A percentile compares a stretch with the other conserved stretches of the same genome.
These are phyloP conservation scores for Nemotelus nigrinus DNA, from an alignment of 2,888 invertebrate genomes.

Conservation along the genomic window DNA sequence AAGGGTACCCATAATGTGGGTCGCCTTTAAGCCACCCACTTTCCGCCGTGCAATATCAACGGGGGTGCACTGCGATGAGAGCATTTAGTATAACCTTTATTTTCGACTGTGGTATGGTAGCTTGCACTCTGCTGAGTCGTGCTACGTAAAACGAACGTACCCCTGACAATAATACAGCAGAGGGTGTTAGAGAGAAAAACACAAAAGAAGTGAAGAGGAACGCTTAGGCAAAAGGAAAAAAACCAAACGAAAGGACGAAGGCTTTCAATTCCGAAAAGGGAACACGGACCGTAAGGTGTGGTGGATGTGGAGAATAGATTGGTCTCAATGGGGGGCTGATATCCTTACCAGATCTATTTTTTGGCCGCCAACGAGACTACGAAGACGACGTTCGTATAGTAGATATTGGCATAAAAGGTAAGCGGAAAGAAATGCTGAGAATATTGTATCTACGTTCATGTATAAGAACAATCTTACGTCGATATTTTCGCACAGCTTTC, in stretches of 20 bases:
- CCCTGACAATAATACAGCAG: constrained; percentile 38
- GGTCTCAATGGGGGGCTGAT: constrained; percentile 47
- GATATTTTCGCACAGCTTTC: too few relatives aligned
- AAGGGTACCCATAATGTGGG: constrained; percentile 27
- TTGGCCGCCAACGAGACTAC: constrained; percentile 33
- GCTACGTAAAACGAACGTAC: constrained; percentile 18
- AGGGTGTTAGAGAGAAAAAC: constrained; percentile 27
- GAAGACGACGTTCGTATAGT: constrained; percentile 21
- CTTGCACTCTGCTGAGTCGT: constrained; percentile 5
- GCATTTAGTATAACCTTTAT: constrained; percentile 25
- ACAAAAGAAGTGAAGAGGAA: constrained; percentile 43
- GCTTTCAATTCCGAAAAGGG: constrained; percentile 32
- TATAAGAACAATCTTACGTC: too few relatives aligned
- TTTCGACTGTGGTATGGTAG: not conserved
- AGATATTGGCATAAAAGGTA: constrained; percentile 24
- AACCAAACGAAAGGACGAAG: constrained; percentile 33
- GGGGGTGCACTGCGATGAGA: constrained; percentile 32
- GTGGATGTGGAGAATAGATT: constrained; percentile 5
- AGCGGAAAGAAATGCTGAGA: constrained; percentile 2
- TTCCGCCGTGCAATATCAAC: constrained; percentile 11
- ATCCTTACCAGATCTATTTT: constrained; percentile 47
- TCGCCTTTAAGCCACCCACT: not conserved
- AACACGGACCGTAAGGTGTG: constrained; percentile 18
- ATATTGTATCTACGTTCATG: too few relatives aligned
- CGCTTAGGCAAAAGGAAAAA: constrained; percentile 9